These are phyloP conservation scores for Trichopria drosophilae DNA, from an alignment of 2,888 invertebrate species.

Conservation along the genomic window DNA sequence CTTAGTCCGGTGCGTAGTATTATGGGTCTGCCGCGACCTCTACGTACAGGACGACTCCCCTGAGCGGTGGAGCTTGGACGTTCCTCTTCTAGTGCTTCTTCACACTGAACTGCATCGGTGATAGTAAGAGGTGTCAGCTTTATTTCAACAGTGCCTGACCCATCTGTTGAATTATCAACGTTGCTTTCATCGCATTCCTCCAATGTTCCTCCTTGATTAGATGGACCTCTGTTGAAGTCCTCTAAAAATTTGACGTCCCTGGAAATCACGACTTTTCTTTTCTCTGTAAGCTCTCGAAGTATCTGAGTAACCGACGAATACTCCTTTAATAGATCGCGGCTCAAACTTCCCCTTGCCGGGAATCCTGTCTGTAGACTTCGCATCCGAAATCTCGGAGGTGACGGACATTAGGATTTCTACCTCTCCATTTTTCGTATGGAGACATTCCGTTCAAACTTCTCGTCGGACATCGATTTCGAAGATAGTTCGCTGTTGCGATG, in stretches of 20 bases:
- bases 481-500: conserved; percentile 4
- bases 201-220: too few species aligned
- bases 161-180: too few species aligned
- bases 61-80: neutral
- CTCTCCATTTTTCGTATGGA: conserved; percentile 22
- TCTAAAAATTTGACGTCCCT: conserved; percentile 10
- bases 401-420: conserved; percentile 2
- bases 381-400: conserved; percentile 16
- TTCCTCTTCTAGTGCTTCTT: too few species aligned
- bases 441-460: conserved; percentile 15
- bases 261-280: neutral
- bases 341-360: conserved; percentile 5
- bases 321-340: conserved; percentile 1
- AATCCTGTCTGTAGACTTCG: neutral
- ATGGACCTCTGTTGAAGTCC: too few species aligned
- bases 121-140: too few species aligned
- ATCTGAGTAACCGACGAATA: conserved; percentile 22
- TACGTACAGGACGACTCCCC: neutral
- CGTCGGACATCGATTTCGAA: conserved; percentile 9
- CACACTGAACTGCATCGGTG: too few species aligned
- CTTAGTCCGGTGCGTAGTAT: too few species aligned
- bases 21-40: too few species aligned
- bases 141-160: too few species aligned
- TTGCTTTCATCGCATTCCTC: too few species aligned
- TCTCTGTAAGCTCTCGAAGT: conserved; percentile 3